Evolutionary conservation across 1,140 invertebrate genomes (phyloP), one percentile per base, ranked within the genome.

Genomic region (Caenorhabditis briggsae): DNA sequence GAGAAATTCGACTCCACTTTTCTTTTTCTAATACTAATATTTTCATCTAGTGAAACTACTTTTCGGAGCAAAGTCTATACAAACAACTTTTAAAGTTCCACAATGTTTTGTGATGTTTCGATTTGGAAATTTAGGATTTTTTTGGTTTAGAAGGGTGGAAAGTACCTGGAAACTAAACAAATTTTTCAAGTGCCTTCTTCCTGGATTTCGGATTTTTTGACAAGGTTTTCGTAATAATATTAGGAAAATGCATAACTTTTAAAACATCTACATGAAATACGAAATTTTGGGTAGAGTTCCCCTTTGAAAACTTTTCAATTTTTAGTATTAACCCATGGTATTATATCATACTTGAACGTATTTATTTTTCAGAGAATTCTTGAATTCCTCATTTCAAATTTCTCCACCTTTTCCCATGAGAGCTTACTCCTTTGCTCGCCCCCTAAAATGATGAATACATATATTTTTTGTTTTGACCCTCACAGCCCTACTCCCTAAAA

Each of bases 1-100:
- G n/a, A 78, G 70, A 50, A 78, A 78, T 78, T 78, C 23, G 70
- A 78, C 46, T 78, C 70, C 70, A 46, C 5, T 50, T 50, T 78
- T n/a, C 70, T 23, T 20, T n/a, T 70, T 70, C 23, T 18, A n/a
- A 46, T 70, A 46, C 18, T 46, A 16, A 70, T 46, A 16, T 70
- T 70, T 46, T n/a, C 33, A n/a, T 70, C n/a, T 18, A 58, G 56
- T 58, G 6, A 18, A 58, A 16, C 7, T 8, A 8, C 18, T 20
- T 58, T 58, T 58, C n/a, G 56, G 20, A 41, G 61, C 25, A 25
- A 18, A 64, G 61, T 18, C 33, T 33, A 33, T 1, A 33, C 33
- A 33, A 33, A 33, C 33, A 33, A 25, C 61, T 64, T 64, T 41
- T 64, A 5, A 64, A 33, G 18, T 58, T 58, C n/a, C n/a, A 53